These are phyloP conservation scores for Anoncus sp. DNA, from an alignment of 2,888 invertebrate species.

Conservation along the genomic window DNA sequence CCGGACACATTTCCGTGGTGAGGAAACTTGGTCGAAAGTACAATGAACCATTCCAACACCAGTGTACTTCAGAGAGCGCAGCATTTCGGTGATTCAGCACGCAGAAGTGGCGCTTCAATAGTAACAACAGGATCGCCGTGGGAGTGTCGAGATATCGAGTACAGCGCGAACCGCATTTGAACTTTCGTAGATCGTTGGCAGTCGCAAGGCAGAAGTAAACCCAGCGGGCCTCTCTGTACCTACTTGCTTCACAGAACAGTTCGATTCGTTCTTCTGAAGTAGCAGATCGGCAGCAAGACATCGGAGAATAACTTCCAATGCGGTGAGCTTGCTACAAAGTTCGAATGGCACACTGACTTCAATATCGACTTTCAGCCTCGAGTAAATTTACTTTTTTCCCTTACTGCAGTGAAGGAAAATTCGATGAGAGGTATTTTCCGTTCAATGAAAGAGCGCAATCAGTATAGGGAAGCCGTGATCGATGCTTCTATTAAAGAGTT, in stretches of 20 bases:
- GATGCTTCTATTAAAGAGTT: not conserved
- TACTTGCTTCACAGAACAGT: constrained; percentile 19
- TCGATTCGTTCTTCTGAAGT: constrained; percentile 28
- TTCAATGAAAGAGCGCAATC: not conserved
- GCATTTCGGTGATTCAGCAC: constrained; percentile 23
- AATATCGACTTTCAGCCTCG: constrained; percentile 14
- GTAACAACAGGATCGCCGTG: constrained; percentile 10
- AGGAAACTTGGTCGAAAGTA: constrained; percentile 75
- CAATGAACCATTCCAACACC: constrained; percentile 75
- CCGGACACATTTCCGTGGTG: constrained; percentile 34
- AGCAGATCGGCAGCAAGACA: constrained; percentile 20
- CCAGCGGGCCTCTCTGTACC: constrained; percentile 15
- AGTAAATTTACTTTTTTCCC: not conserved
- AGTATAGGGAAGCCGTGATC: not conserved
- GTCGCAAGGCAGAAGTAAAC: constrained; percentile 36
- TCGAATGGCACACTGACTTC: constrained; percentile 31
- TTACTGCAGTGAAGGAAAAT: not conserved
- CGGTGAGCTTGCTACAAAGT: constrained; percentile 24
- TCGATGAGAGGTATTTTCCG: not conserved
- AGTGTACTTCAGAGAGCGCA: constrained; percentile 14
- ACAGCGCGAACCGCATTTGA: constrained; percentile 35
- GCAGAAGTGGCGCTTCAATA: constrained; percentile 19
- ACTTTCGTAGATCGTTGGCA: constrained; percentile 48
- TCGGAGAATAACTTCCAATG: constrained; percentile 44
- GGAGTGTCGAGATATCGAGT: constrained; percentile 28